Percentiles rank a stretch among this genome's conserved stretches.
Evolutionary conservation across 2,888 invertebrate species (phyloP).

Genomic region (Agrenia bidenticulata): DNA sequence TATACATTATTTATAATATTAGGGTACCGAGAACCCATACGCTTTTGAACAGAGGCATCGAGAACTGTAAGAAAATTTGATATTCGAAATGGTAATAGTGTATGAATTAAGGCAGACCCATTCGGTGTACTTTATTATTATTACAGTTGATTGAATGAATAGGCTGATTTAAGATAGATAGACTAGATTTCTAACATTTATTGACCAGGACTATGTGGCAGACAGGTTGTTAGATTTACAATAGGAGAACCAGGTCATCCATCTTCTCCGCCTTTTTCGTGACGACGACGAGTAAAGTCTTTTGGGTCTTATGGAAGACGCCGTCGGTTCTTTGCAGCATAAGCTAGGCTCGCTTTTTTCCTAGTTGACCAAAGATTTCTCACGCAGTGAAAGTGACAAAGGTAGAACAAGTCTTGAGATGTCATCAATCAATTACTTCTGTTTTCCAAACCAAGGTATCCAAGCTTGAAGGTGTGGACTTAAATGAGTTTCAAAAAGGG

Average conservation of each 20-base stretch:
- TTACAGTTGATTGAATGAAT: too few relatives aligned
- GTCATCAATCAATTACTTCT: slow-evolving; percentile 18
- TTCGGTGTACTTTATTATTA: too few relatives aligned
- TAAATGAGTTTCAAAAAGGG: slow-evolving; percentile 1
- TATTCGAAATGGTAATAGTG: too few relatives aligned
- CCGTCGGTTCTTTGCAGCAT: too few relatives aligned
- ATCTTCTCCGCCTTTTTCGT: not conserved
- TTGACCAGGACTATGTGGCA: not conserved
- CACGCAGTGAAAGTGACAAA: slow-evolving; percentile 11
- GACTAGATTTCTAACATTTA: too few relatives aligned
- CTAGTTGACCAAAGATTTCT: not conserved
- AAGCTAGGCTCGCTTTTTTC: not conserved
- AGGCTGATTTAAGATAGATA: too few relatives aligned
- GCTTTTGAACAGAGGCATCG: too few relatives aligned
- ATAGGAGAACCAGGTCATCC: slow-evolving; percentile 10
- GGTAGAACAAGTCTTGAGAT: not conserved
- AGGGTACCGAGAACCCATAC: too few relatives aligned
- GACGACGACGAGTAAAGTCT: too few relatives aligned
- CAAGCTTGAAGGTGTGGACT: slow-evolving; percentile 6
- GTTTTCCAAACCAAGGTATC: not conserved
- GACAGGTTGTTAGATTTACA: slow-evolving; percentile 10
- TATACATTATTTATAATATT: too few relatives aligned
- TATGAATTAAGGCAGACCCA: too few relatives aligned
- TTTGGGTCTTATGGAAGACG: not conserved
- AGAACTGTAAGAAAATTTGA: too few relatives aligned